Evolutionary conservation across 2,113 vertebrate genomes (phyloP), one percentile per base, ranked within the genome.

Genomic region (Corythoichthys intestinalis): DNA sequence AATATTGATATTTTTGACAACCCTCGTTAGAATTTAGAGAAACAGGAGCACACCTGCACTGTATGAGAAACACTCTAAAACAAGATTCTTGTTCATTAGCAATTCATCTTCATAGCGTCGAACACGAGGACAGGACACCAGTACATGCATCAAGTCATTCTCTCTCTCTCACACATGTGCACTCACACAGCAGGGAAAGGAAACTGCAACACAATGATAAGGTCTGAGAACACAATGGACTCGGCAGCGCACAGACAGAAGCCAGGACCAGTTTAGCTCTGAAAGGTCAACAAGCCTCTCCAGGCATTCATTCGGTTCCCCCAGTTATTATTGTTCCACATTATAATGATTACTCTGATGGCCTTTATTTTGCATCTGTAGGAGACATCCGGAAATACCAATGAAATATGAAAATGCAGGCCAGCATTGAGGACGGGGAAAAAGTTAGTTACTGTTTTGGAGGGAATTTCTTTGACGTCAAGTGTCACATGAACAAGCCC

Each of bases 181-280:
- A 65, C 85, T 71, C 76, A 67, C 69, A 28, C 82, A 70, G 79
- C 75, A 57, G 74, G 74, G 74, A 87, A 83, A 92, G 92, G 92
- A 93, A 93, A 79, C 92, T 93, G 92, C 87, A 90, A 79, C 83
- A 90, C 87, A 90, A 90, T 92, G 92, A 92, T 92, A 92, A 92
- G 90, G 75, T 84, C 74, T 86, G 79, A 69, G 85, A 92, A 90
- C 85, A 93, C 92, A 93, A 92, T 92, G 86, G 91, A 77, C 81
- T 72, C 81, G 75, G 84, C 84, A 70, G 87, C 83, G 82, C 80
- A 89, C 88, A 91, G 88, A 91, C 89, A 86, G 83, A 88, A 88
- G 86, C 85, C 88, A 87, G 85, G 88, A 89, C 88, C 84, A 91
- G 91, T 91, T 93, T 91, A 91, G 91, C 86, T 87, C 83, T 1